Evolutionary conservation across 2,797 vertebrate species (phyloP), one percentile per base, ranked within the genome.

Genomic region (Sebastiscus albofasciatus): DNA sequence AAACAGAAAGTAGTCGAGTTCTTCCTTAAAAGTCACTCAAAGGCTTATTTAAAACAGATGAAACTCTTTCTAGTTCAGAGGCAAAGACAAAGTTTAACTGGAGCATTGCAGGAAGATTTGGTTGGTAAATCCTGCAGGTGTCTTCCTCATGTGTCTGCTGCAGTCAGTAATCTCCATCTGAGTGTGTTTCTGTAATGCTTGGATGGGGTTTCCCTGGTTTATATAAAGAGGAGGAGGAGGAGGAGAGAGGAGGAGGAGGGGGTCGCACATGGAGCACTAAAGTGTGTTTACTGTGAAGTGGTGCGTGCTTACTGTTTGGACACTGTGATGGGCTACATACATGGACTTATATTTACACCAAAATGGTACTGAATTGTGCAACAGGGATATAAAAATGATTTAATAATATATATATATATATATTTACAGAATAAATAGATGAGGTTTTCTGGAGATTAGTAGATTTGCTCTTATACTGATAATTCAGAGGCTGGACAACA

Each of bases 171-270:
- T 80, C 80, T 87, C 80, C 67, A 76, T 20, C 55, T 73, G 72
- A 89, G 72, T 16, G 60, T 52, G 90, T 90, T 42, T 42, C 90
- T 89, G 85, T 94, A 34, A 66, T 78, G 78, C 86, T 92, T 89
- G 91, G 94, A 94, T 93, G 94, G 94, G 88, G 90, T 87, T 95
- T 95, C 92, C 93, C 92, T 92, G 87, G 83, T 95, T 97, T 98
- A 97, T 97, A 97, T 94, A 89, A 90, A 89, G 95, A 91, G 90
- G 61, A 74, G 66, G 61, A 6, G 34, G 74, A 26, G 22, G 26
- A 20, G 22, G 39, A 42, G 39, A 39, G 39, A 6, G 13, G 39
- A 42, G 26, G 26, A 2, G 31, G 94, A 87, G 90, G 67, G 20
- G n/a, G 68, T 29, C 72, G 26, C 69, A 67, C 46, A 73, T 73